These are phyloP conservation scores for Pampusana beccarii DNA, from an alignment of 2,113 vertebrate genomes.

Conservation along the genomic window DNA sequence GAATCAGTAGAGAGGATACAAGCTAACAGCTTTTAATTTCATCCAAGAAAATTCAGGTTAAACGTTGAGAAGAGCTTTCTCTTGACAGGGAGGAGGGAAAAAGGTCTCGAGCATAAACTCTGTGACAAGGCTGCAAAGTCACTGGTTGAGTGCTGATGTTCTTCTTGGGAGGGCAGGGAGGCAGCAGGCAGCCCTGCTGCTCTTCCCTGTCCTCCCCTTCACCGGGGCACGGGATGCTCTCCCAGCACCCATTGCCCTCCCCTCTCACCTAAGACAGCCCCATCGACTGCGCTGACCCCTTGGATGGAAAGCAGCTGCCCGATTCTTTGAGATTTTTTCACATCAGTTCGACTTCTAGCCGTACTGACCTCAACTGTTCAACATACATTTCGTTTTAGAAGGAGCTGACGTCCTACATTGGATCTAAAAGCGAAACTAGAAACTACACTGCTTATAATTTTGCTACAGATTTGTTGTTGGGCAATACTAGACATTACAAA, in stretches of 20 bases:
- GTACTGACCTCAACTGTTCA: background rate
- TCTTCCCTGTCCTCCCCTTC: background rate
- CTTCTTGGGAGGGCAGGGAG: background rate
- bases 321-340: background rate
- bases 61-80: background rate
- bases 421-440: background rate
- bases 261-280: background rate
- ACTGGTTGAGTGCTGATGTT: accelerated
- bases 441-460: background rate
- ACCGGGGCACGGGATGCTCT: accelerated
- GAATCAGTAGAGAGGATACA: background rate
- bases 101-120: accelerated
- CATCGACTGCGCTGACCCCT: accelerated
- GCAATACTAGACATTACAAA: background rate
- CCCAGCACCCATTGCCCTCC: accelerated
- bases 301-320: background rate
- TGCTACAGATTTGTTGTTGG: background rate
- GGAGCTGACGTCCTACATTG: background rate
- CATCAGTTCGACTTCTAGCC: accelerated
- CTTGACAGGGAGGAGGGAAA: background rate
- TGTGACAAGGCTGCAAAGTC: background rate
- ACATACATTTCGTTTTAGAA: background rate
- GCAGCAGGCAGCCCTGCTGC: background rate
- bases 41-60: background rate
- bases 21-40: background rate